phyloP scores from a whole-genome alignment of 2,888 invertebrate genomes.

The Argyresthia goedartella region DNA sequence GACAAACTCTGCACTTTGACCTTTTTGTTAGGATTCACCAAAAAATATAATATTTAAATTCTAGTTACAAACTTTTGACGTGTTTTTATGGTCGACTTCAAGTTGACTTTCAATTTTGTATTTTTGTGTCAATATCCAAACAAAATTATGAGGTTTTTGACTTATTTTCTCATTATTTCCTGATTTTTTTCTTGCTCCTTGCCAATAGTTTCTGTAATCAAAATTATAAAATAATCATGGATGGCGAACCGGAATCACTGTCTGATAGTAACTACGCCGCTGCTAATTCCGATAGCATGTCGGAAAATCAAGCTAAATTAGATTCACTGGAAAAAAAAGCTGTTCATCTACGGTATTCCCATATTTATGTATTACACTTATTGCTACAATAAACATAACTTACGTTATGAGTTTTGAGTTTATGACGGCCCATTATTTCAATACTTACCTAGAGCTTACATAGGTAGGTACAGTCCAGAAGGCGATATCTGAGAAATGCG shows the following conservation, averaged over 20 bases:
- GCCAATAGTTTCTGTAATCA: neutral
- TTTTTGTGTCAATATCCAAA: neutral
- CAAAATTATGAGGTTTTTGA: neutral
- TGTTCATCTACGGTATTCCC: conserved; percentile 53
- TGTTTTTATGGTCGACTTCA: too few species aligned
- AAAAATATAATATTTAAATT: too few species aligned
- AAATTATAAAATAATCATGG: conserved; percentile 33
- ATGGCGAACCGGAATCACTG: conserved; percentile 33
- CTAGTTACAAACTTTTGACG: too few species aligned
- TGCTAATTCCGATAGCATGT: conserved; percentile 29
- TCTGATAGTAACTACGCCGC: neutral
- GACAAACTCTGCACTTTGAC: too few species aligned
- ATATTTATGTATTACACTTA: conserved; percentile 12
- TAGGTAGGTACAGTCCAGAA: too few species aligned
- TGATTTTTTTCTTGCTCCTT: neutral
- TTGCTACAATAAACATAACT: too few species aligned
- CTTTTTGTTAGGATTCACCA: too few species aligned
- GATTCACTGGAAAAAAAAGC: conserved; percentile 62
- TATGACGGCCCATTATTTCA: too few species aligned
- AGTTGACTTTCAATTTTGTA: too few species aligned
- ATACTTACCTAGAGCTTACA: too few species aligned
- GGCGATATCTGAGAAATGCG: too few species aligned
- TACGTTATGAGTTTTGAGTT: too few species aligned
- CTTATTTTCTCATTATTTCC: neutral
- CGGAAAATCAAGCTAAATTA: conserved; percentile 52